A percentile compares a stretch with the other conserved stretches of the same genome.
Evolutionary conservation across 2,888 invertebrate genomes (phyloP).

Genomic region (Didymodactylos carnosus): DNA sequence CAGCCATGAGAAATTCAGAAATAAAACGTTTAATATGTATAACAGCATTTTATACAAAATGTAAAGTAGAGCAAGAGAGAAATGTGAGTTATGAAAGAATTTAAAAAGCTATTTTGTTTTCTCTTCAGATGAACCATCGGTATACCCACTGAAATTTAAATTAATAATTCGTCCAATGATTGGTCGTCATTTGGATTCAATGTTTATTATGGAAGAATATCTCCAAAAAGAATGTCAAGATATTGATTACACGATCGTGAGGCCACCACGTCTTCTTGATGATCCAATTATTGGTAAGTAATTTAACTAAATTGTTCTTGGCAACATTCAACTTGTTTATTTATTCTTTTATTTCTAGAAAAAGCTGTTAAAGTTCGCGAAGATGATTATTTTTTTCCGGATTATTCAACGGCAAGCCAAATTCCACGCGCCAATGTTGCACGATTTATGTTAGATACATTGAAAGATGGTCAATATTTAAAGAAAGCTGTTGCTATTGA

Average conservation of each 20-base stretch:
- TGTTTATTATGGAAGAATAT: slow-evolving; percentile 25
- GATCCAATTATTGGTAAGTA: slow-evolving; percentile 15
- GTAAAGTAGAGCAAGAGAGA: neutral
- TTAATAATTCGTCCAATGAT: slow-evolving; percentile 15
- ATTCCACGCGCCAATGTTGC: slow-evolving; percentile 25
- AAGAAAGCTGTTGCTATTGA: slow-evolving; percentile 9
- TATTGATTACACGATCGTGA: slow-evolving; percentile 25
- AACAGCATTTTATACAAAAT: slow-evolving; percentile 7
- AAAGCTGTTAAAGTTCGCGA: slow-evolving; percentile 1
- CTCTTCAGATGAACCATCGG: slow-evolving; percentile 20
- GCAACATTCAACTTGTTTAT: neutral
- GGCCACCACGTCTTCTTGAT: slow-evolving; percentile 22
- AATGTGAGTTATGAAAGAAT: neutral
- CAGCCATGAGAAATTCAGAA: slow-evolving; percentile 21
- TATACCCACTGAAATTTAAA: slow-evolving; percentile 5
- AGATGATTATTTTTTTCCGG: slow-evolving; percentile 6
- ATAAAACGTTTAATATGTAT: slow-evolving; percentile 20
- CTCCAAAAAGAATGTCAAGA: slow-evolving; percentile 21
- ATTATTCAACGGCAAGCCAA: slow-evolving; percentile 2
- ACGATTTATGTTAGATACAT: slow-evolving; percentile 22
- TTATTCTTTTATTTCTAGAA: neutral
- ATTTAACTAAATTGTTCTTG: slow-evolving; percentile 16
- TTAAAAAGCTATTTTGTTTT: neutral
- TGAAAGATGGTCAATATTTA: slow-evolving; percentile 8
- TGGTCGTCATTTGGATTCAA: slow-evolving; percentile 21